A percentile compares a stretch with the other conserved stretches of the same genome.
phyloP scores from a whole-genome alignment of 2,888 invertebrate species.

The Acanthococcus lagerstroemiae region DNA sequence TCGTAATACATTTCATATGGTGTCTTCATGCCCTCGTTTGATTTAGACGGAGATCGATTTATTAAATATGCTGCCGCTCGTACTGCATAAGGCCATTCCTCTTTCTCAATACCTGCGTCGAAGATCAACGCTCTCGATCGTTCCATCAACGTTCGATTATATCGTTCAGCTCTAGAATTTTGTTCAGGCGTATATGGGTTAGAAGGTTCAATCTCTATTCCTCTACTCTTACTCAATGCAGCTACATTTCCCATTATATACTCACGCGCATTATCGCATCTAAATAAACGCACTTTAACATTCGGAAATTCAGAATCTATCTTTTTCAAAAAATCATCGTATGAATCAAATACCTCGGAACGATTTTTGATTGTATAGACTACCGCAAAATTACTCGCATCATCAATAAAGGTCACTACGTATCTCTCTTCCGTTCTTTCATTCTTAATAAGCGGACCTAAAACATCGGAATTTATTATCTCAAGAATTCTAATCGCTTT shows the following conservation, averaged over 20 bases:
- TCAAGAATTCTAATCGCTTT: too few species aligned
- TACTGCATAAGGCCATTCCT: neutral
- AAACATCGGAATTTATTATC: too few species aligned
- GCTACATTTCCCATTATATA: conserved; percentile 35
- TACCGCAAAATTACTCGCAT: too few species aligned
- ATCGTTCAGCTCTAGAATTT: conserved; percentile 26
- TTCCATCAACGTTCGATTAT: conserved; percentile 27
- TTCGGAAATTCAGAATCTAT: conserved; percentile 14
- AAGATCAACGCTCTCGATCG: conserved; percentile 25
- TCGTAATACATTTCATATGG: too few species aligned
- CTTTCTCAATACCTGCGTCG: neutral
- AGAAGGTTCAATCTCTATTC: conserved; percentile 17
- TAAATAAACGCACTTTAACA: conserved; percentile 37
- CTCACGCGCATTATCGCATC: conserved; percentile 38
- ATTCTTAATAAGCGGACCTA: too few species aligned
- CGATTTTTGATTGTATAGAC: too few species aligned
- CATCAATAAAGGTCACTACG: too few species aligned
- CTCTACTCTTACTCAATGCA: conserved; percentile 33
- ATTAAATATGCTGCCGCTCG: neutral
- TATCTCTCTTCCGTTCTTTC: too few species aligned
- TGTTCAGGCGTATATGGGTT: conserved; percentile 27
- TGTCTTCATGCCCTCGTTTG: too few species aligned
- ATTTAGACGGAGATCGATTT: neutral
- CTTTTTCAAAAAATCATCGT: neutral
- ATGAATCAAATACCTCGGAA: too few species aligned